These are phyloP conservation scores for Seladonia tumulorum DNA, from an alignment of 2,888 invertebrate genomes.

Conservation along the genomic window DNA sequence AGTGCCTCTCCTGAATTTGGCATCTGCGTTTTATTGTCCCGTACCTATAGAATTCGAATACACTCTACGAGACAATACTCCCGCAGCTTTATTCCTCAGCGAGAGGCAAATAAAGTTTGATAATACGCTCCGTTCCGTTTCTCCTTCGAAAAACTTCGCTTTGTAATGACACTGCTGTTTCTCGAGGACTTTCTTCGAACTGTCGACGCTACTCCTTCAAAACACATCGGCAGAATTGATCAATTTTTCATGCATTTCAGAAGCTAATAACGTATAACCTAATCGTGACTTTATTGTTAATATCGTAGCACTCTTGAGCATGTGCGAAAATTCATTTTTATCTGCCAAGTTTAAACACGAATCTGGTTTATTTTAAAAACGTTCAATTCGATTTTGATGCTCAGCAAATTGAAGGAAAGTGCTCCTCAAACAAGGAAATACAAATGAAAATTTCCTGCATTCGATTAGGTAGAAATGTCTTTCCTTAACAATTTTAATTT, in stretches of 20 bases:
- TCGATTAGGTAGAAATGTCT: too few relatives aligned
- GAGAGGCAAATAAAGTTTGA: slow-evolving; percentile 47
- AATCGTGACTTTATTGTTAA: too few relatives aligned
- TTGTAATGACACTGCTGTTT: slow-evolving; percentile 34
- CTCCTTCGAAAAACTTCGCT: slow-evolving; percentile 30
- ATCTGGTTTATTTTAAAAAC: background rate
- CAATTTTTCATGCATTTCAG: too few relatives aligned
- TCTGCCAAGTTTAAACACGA: background rate
- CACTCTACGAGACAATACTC: slow-evolving; percentile 19
- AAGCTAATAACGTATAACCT: too few relatives aligned
- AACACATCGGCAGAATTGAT: background rate
- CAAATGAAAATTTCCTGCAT: too few relatives aligned
- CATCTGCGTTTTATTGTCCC: slow-evolving; percentile 57
- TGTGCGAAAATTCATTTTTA: background rate
- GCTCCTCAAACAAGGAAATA: too few relatives aligned
- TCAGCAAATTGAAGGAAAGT: too few relatives aligned
- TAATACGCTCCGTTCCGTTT: slow-evolving; percentile 38
- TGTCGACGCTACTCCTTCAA: background rate
- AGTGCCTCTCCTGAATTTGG: slow-evolving; percentile 55
- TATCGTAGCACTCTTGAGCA: background rate
- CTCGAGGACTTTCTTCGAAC: background rate
- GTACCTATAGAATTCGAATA: slow-evolving; percentile 30
- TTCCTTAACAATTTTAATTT: too few relatives aligned
- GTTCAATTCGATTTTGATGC: too few relatives aligned
- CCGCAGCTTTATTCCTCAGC: slow-evolving; percentile 25